Base-by-base conservation (phyloP, 2,888 invertebrate species). In the Heterodera filipjevi region DNA sequence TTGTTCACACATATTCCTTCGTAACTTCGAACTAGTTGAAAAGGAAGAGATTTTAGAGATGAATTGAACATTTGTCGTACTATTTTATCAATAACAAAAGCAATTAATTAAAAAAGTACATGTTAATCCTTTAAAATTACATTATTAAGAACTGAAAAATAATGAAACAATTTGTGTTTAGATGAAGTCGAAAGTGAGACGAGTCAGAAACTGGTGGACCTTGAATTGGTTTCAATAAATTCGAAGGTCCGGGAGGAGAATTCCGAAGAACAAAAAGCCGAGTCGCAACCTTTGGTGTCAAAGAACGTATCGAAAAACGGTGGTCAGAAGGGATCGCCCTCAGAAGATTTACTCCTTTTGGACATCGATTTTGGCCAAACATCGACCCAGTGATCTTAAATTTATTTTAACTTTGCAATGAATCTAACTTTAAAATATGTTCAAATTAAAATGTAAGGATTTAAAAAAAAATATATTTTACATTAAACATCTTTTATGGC, bases 311-410 rank as follows among this genome's bases (percentile, higher is more conserved):
- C 32, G 35, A 44, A 75, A 59, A 75, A 75, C 19, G 33, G 22
- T n/a, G 33, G 46, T 1, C 30, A 49, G n/a, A 49, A 73, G 27
- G 66, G 6, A 22, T 5, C 2, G 30, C 49, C 30, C 2, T 49
- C 75, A 6, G 66, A 72, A 30, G 82, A 81, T 71, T 68, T 84
- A 27, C 76, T 75, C 3, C 68, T 83, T 12, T 66, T 83, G 39
- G 83, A 85, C 73, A 75, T 83, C 49, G 83, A 83, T 68, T 83
- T 83, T 49, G 74, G 76, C 35, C 44, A 79, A 6, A 19, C 68
- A 16, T 35, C 76, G 30, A 35, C 66, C 32, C 53, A 77, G 33
- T 32, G 64, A n/a, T n/a, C n/a, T n/a, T n/a, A n/a, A n/a, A n/a
- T n/a, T n/a, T n/a, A n/a, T n/a, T n/a, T n/a, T n/a, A n/a, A n/a